Base-by-base conservation (phyloP, 2,797 vertebrate genomes). In the Fundulus diaphanus region DNA sequence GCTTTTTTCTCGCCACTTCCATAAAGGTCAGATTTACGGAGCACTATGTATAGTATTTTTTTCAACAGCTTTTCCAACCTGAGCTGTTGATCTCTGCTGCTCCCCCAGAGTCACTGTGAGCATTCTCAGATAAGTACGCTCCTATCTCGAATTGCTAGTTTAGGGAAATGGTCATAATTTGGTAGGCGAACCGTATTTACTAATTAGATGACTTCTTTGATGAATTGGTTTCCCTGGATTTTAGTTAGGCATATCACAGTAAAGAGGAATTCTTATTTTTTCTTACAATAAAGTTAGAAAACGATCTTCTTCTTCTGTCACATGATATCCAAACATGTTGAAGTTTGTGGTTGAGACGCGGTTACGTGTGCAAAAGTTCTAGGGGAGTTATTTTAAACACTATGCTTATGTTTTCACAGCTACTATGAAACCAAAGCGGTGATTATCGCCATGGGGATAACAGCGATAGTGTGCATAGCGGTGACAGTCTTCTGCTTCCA, bases 401-500 rank as follows among this genome's bases (percentile, higher is more conserved):
- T 1, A 13, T 74, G 7, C 82, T 44, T 70, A 0, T 87, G 73
- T 65, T 57, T 86, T 56, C 0, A 20, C 93, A 99, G 98, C 82
- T 96, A 85, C 85, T 95, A 98, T 76, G 31, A 82, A 5, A 97
- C 98, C 5, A 96, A 94, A 52, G 96, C 97, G 0, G 97, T 99
- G 89, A 92, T 99, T 82, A 90, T 99, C 0, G 94, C 96, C 27
- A 94, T 98, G 90, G 91, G 96, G 76, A 98, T 99, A 93, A 99
- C 97, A 0, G 96, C 96, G 2, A 82, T 98, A 0, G 97, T 99
- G 72, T 96, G 97, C 85, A 89, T 97, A 31, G 76, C 94, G 0
- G 97, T 99, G 85, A 99, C 98, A 54, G 77, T 99, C 94, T 99
- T 99, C 96, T 98, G 98, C 94, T 98, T 99, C 91, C 98, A 99